Conservation (phyloP, 37 sponge, comb jelly and placozoan genomes). For the Spongilla lacustris region DNA sequence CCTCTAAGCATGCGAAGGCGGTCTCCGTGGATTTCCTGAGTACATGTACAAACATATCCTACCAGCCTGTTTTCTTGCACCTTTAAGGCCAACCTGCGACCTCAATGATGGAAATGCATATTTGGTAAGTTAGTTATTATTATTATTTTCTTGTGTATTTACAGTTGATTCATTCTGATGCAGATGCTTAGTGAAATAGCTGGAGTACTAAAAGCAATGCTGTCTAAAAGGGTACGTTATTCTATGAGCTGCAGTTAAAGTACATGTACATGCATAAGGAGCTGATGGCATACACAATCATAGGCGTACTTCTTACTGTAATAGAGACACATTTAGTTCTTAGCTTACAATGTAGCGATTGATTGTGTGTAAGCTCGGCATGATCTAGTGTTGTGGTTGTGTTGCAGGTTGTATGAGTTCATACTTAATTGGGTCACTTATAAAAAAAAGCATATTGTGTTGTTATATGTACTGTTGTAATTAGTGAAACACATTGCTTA, state of each 20-base stretch:
- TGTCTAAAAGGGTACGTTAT: constrained; percentile 27
- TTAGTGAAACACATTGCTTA: too few species aligned
- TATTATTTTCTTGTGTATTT: not conserved
- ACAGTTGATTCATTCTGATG: not conserved
- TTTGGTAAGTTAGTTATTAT: constrained; percentile 35
- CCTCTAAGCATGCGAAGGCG: constrained; percentile 40
- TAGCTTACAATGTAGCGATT: too few species aligned
- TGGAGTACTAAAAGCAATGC: constrained; percentile 43
- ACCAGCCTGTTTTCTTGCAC: constrained; percentile 84
- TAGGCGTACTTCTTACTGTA: too few species aligned
- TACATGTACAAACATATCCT: constrained; percentile 77
- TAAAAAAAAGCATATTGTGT: too few species aligned
- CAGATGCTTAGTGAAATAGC: constrained; percentile 50
- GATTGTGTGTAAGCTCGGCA: too few species aligned
- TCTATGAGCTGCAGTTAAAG: not conserved
- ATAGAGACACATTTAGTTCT: too few species aligned
- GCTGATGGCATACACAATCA: too few species aligned
- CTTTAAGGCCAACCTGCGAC: constrained; percentile 68
- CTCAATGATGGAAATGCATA: constrained; percentile 76
- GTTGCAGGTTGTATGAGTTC: too few species aligned
- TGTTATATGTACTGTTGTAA: too few species aligned
- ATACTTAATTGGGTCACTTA: too few species aligned
- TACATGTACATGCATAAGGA: too few species aligned
- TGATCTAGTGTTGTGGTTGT: too few species aligned
- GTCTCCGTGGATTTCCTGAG: constrained; percentile 61